Conservation (phyloP, 53 echinoderm and acorn worm genomes). For the Henricia sp. region DNA sequence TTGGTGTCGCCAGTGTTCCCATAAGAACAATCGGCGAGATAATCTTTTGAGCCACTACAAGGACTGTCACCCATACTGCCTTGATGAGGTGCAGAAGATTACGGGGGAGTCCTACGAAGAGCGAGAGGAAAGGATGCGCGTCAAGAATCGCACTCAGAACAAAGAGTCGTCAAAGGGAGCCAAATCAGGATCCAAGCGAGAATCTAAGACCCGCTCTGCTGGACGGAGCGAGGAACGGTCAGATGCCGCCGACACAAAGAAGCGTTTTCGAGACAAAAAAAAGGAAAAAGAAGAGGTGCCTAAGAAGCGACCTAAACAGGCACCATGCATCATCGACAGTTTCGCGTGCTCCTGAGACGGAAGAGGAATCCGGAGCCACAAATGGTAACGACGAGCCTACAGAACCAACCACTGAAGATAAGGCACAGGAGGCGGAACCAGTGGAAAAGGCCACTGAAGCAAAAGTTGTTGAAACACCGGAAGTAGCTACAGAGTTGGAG, state of each 20-base stretch:
- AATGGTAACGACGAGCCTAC: not conserved
- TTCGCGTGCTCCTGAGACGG: conserved; percentile 1
- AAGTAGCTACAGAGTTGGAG: not conserved
- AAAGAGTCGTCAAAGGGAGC: not conserved
- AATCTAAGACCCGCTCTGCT: not conserved
- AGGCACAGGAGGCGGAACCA: not conserved
- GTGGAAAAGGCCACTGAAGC: not conserved
- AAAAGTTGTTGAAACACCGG: not conserved
- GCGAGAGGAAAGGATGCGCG: not conserved
- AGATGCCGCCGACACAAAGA: not conserved
- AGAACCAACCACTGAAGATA: not conserved
- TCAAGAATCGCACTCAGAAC: not conserved
- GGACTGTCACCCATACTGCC: conserved; percentile 7
- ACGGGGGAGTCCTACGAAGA: conserved; percentile 1
- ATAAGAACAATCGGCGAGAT: conserved; percentile 11
- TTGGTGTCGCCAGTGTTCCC: conserved; percentile 27
- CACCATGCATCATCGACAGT: conserved; percentile 16
- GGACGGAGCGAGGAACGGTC: conserved; percentile 25
- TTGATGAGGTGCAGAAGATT: not conserved
- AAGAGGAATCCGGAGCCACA: not conserved
- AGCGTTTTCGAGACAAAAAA: conserved; percentile 3
- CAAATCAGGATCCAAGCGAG: not conserved
- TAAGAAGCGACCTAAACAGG: not conserved
- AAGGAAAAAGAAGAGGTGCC: conserved; percentile 3
- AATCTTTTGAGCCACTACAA: conserved; percentile 3